Percentiles rank a stretch among this genome's conserved stretches.
Conservation (phyloP, 2,888 invertebrate species). For the Rhamphomyia laevipes region DNA sequence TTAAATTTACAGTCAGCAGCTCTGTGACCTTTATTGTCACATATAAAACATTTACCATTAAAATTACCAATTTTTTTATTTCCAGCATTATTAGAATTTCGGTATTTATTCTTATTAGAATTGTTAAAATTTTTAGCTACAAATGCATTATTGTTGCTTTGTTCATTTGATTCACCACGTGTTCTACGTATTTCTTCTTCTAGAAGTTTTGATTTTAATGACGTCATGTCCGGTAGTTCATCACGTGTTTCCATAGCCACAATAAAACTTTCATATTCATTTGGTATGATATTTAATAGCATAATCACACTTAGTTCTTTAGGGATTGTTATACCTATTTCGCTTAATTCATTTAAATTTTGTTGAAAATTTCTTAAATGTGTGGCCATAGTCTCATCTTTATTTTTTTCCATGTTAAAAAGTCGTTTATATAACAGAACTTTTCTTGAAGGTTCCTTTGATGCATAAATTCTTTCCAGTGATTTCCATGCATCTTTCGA, state of each 20-base stretch:
- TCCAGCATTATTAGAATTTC: neutral
- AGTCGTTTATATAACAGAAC: neutral
- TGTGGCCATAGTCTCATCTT: neutral
- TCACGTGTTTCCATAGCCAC: neutral
- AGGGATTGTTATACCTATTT: neutral
- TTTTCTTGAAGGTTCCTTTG: neutral
- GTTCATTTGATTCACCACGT: neutral
- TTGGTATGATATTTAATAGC: neutral
- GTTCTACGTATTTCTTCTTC: neutral
- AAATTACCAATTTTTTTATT: neutral
- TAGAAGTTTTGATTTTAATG: neutral
- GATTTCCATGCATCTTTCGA: neutral
- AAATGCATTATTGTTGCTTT: neutral
- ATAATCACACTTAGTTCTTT: neutral
- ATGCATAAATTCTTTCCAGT: neutral
- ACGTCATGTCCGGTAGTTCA: neutral
- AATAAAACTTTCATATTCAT: neutral
- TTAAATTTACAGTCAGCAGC: constrained; percentile 4
- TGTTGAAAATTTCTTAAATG: neutral
- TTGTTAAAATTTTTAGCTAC: neutral
- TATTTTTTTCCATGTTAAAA: neutral
- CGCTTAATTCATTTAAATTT: neutral
- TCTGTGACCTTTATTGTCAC: constrained; percentile 4
- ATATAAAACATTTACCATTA: constrained; percentile 4
- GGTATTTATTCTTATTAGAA: neutral